Percentiles rank a stretch among this genome's conserved stretches.
These are phyloP conservation scores for Drosophila yakuba DNA, from an alignment of 1,140 invertebrate genomes.

Conservation along the genomic window DNA sequence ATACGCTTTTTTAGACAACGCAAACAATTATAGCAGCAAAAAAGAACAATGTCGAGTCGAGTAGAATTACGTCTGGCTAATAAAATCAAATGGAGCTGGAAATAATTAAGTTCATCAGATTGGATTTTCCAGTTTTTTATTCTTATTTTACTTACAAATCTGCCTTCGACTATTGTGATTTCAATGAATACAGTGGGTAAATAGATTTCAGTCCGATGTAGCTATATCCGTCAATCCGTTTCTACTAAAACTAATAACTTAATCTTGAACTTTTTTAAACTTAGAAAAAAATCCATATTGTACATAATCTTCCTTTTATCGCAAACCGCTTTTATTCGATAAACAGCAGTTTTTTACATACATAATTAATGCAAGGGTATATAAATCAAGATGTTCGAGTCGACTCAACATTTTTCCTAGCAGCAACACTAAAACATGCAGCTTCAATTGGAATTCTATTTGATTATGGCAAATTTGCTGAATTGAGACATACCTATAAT, in stretches of 20 bases:
- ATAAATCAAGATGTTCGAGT: no score
- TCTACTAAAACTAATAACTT: no score
- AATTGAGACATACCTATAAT: conserved; percentile 16
- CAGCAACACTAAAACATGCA: conserved; percentile 3
- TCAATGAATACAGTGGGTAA: neutral
- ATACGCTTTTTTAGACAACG: conserved; percentile 22
- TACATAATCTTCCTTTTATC: no score
- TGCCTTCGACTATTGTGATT: conserved; percentile 23
- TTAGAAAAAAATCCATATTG: no score
- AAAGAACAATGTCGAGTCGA: conserved; percentile 17
- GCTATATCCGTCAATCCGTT: no score
- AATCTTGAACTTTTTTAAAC: no score
- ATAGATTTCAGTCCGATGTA: no score
- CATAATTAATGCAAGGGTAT: no score
- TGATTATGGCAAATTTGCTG: conserved; percentile 37
- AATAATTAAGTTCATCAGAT: conserved; percentile 11
- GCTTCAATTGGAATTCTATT: conserved; percentile 29
- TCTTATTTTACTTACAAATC: conserved; percentile 6
- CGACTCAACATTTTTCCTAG: no score
- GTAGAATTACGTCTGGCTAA: conserved; percentile 20
- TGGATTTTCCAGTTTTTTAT: conserved; percentile 5
- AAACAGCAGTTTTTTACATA: no score
- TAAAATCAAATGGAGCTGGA: conserved; percentile 35
- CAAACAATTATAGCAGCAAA: conserved; percentile 29
- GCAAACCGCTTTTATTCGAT: no score